phyloP scores from a whole-genome alignment of 2,113 vertebrate genomes.

The Periophthalmodon schlosseri region DNA sequence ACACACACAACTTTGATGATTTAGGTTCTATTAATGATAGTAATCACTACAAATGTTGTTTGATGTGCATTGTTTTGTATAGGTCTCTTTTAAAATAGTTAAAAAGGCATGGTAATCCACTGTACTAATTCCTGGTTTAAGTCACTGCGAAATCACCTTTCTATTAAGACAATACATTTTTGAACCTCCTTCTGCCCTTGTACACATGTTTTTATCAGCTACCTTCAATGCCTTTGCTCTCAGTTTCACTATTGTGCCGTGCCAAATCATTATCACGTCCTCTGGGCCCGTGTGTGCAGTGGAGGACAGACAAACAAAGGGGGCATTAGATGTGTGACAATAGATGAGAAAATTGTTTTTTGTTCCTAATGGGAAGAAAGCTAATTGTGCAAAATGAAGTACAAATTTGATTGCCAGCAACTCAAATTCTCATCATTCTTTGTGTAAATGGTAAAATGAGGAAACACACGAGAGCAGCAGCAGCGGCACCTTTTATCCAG shows the following conservation, averaged over 20 bases:
- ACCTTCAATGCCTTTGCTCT: constrained; percentile 17
- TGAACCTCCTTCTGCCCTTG: not conserved
- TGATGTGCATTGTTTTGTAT: not conserved
- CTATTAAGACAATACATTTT: not conserved
- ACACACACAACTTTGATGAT: too few species aligned
- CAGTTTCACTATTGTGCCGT: constrained; percentile 37
- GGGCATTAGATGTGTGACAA: constrained; percentile 45
- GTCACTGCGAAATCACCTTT: not conserved
- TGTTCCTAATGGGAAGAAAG: constrained; percentile 41
- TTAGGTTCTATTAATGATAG: too few species aligned
- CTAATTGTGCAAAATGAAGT: constrained; percentile 43
- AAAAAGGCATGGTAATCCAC: too few species aligned
- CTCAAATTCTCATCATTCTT: constrained; percentile 24
- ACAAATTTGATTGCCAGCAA: constrained; percentile 38
- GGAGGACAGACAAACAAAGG: constrained; percentile 38
- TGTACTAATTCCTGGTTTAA: not conserved
- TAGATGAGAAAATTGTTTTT: constrained; percentile 42
- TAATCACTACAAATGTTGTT: not conserved
- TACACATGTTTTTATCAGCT: not conserved
- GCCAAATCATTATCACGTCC: constrained; percentile 36
- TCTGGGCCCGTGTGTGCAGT: constrained; percentile 22
- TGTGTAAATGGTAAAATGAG: constrained; percentile 30
- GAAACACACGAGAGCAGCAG: constrained; percentile 26
- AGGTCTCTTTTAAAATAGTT: too few species aligned
- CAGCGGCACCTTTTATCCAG: constrained; percentile 21